Conservation (phyloP, 2,797 vertebrate species). For the Antennarius maculatus region DNA sequence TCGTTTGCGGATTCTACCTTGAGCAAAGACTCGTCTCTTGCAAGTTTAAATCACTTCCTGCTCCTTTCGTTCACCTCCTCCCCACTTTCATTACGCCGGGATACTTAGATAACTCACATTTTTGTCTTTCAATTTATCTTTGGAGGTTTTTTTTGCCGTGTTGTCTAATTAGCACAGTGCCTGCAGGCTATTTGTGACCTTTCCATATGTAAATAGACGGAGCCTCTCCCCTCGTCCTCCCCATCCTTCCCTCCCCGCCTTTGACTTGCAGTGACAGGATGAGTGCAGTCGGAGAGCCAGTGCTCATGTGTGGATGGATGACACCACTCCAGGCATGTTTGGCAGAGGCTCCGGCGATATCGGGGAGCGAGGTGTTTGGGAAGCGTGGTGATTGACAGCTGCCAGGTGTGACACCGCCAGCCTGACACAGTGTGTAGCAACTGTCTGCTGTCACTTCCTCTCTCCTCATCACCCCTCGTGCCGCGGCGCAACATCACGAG, state of each 20-base stretch:
- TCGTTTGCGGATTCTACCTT: slow-evolving; percentile 15
- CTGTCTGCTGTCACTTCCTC: slow-evolving; percentile 79
- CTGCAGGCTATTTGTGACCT: slow-evolving; percentile 86
- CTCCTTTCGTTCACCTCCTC: not conserved
- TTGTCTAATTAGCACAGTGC: slow-evolving; percentile 85
- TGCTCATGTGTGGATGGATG: slow-evolving; percentile 73
- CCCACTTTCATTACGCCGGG: slow-evolving; percentile 61
- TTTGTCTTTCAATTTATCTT: slow-evolving; percentile 78
- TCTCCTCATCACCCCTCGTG: slow-evolving; percentile 42
- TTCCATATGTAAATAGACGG: slow-evolving; percentile 83
- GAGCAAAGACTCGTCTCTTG: slow-evolving; percentile 2
- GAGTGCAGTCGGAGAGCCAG: slow-evolving; percentile 65
- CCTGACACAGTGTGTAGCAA: slow-evolving; percentile 70
- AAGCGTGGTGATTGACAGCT: slow-evolving; percentile 78
- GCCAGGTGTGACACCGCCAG: slow-evolving; percentile 81
- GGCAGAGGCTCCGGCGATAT: slow-evolving; percentile 75
- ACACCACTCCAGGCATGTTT: slow-evolving; percentile 79
- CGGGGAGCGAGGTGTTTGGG: slow-evolving; percentile 72
- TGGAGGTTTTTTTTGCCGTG: slow-evolving; percentile 68
- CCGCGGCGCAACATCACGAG: slow-evolving; percentile 31
- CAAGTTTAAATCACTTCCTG: not conserved
- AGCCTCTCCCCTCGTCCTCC: slow-evolving; percentile 58
- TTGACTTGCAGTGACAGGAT: slow-evolving; percentile 73
- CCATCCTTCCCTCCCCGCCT: slow-evolving; percentile 35
- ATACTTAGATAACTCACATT: slow-evolving; percentile 67